A percentile compares a stretch with the other conserved stretches of the same genome.
phyloP scores from a whole-genome alignment of 2,113 vertebrate species.

The Pachyramphus minor region DNA sequence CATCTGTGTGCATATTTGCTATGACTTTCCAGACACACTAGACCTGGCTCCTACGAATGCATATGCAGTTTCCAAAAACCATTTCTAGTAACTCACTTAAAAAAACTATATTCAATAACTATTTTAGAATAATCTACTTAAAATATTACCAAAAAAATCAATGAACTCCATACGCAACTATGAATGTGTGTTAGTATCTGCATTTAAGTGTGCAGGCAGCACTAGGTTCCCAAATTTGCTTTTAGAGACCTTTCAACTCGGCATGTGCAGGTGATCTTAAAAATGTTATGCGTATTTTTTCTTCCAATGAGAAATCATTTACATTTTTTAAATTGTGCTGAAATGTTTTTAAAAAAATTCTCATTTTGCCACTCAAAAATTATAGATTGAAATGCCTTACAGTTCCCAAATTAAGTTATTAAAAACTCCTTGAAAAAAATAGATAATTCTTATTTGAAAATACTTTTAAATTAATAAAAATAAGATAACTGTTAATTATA shows the following conservation, averaged over 20 bases:
- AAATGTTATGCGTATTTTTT: background rate
- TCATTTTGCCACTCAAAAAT: background rate
- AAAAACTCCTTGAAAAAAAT: background rate
- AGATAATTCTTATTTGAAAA: background rate
- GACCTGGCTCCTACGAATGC: background rate
- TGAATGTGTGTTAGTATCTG: background rate
- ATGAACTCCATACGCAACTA: background rate
- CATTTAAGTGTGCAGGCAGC: background rate
- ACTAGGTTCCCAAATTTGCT: background rate
- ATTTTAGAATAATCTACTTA: background rate
- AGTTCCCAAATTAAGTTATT: background rate
- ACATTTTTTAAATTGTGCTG: background rate
- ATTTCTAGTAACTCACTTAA: background rate
- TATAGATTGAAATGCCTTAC: background rate
- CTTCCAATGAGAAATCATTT: background rate
- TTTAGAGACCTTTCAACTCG: background rate
- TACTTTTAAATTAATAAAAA: background rate
- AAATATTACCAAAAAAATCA: background rate
- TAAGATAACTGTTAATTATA: rapidly evolving
- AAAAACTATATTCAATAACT: background rate
- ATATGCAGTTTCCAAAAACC: background rate
- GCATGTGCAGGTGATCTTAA: background rate
- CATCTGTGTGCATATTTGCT: background rate
- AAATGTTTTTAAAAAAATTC: background rate
- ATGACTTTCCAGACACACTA: background rate